Evolutionary conservation across 2,888 invertebrate species (phyloP), one percentile per base, ranked within the genome.

Genomic region (Hoplodrina blanda): DNA sequence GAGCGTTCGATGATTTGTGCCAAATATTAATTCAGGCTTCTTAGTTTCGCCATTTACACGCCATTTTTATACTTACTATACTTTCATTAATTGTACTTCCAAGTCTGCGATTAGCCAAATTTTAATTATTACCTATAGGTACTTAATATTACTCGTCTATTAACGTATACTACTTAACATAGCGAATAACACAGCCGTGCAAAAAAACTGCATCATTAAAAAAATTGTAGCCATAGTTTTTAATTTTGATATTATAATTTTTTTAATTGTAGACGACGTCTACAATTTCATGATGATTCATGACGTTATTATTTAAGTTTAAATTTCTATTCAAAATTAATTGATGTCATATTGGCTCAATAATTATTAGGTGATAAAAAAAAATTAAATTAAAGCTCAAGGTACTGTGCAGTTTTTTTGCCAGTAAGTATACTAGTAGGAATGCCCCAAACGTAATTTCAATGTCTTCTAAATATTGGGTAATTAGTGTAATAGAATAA

Each of bases 1-100:
- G 78, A 64, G 76, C 86, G 84, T 86, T 87, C 83, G 49, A 71
- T 86, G 0, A 83, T 88, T 86, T 85, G 90, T 90, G 90, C 90
- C 90, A 90, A 90, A 88, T 79, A 69, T 78, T 83, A 73, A 77
- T 86, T 88, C 80, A 75, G 76, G 85, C 80, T 84, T 85, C 60
- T 77, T 77, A 76, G 0, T 74, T 74, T 75, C 66, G 75, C 71
- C 33, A 69, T 76, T 73, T 70, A 63, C 70, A 64, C 30, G 50
- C 63, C 37, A 55, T 59, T 63, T 62, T 63, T 64, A 54, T 64
- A 44, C 17, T 80, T 73, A 67, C 5, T 64, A 54, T 64, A 44
- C 17, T 80, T 73, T 69, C 5, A 55, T 59, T 68, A 75, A 30
- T n/a, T n/a, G 20, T 68, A 75, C 71, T 69, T 73, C 64, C 55